Conservation (phyloP, 2,888 invertebrate genomes). For the Tetanocera ferruginea region DNA sequence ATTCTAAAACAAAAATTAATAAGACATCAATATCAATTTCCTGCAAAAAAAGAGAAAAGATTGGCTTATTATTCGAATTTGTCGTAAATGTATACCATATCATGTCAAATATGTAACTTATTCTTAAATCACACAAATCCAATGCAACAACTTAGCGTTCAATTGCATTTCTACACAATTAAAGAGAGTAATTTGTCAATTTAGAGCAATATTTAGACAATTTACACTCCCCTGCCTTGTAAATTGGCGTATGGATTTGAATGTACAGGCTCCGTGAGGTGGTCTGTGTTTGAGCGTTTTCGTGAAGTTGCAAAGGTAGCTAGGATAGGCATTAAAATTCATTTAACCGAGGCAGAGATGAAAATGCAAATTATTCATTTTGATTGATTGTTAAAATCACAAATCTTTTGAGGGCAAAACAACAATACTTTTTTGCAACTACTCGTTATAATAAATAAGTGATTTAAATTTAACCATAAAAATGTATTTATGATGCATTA, state of each 20-base stretch:
- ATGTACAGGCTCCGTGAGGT: neutral
- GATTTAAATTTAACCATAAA: too few relatives aligned
- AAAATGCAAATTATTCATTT: neutral
- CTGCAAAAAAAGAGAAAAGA: neutral
- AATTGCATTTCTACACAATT: conserved; percentile 6
- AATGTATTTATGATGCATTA: too few relatives aligned
- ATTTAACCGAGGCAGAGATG: neutral
- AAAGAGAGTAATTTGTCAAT: conserved; percentile 12
- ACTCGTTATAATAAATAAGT: too few relatives aligned
- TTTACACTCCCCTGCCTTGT: neutral
- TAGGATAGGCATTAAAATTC: neutral
- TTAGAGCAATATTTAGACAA: neutral
- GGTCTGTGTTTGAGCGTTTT: neutral
- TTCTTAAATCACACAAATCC: too few relatives aligned
- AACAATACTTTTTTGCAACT: too few relatives aligned
- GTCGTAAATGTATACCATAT: neutral
- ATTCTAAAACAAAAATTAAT: too few relatives aligned
- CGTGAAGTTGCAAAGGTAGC: too few relatives aligned
- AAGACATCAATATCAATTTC: neutral
- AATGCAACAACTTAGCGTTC: neutral
- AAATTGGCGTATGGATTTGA: neutral
- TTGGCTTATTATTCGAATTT: neutral
- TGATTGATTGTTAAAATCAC: neutral
- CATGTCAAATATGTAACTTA: neutral
- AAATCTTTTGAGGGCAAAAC: too few relatives aligned